phyloP scores from a whole-genome alignment of 37 sponge, comb jelly and placozoan genomes.

The Halichondria panicea region DNA sequence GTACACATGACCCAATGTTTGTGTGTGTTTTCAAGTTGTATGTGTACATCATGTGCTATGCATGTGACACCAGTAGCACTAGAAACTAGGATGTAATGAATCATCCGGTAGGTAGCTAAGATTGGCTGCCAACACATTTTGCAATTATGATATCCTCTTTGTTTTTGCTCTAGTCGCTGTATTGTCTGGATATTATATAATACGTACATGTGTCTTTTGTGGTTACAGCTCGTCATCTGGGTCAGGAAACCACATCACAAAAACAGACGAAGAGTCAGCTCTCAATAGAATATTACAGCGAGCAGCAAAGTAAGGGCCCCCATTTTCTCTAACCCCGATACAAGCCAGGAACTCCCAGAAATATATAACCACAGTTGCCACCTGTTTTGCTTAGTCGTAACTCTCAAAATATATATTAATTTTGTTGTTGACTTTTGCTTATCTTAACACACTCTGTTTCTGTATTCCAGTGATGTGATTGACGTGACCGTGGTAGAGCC shows the following conservation, averaged over 20 bases:
- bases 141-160: no score
- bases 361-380: no score
- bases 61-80: neutral
- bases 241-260: constrained; percentile 31
- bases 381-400: no score
- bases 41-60: constrained; percentile 4
- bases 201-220: neutral
- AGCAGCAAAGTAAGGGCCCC: constrained; percentile 58
- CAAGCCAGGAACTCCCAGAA: no score
- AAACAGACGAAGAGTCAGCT: constrained; percentile 72
- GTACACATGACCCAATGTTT: neutral
- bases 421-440: no score
- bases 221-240: neutral
- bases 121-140: no score
- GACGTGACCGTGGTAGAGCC: constrained; percentile 68
- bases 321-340: no score
- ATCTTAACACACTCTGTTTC: no score
- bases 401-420: no score
- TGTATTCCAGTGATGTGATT: constrained; percentile 61
- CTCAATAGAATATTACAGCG: constrained; percentile 60
- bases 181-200: neutral
- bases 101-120: no score
- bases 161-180: neutral
- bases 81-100: no score
- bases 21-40: neutral